These are phyloP conservation scores for human (Homo sapiens) DNA, from an alignment of 2,113 vertebrate species.

Conservation along the genomic window DNA sequence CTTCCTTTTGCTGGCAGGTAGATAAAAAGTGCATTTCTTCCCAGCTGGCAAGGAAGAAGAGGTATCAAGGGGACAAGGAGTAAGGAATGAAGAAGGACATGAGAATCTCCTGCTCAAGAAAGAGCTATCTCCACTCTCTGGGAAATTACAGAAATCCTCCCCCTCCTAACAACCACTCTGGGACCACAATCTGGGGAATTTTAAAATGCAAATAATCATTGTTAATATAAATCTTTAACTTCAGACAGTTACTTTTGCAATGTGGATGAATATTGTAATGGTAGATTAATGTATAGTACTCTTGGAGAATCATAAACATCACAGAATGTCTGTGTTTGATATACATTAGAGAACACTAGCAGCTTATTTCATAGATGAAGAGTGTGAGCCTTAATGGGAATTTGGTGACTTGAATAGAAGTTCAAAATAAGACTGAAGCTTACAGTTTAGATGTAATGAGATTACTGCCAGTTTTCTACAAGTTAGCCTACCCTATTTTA, in stretches of 20 bases:
- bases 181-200: background rate
- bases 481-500: background rate
- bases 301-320: background rate
- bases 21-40: background rate
- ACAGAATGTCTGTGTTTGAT: accelerated
- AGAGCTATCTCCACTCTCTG: background rate
- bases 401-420: background rate
- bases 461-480: too few relatives aligned
- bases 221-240: background rate
- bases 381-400: accelerated
- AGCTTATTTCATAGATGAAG: background rate
- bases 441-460: background rate
- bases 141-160: background rate
- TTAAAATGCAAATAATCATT: background rate
- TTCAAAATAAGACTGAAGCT: background rate
- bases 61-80: background rate
- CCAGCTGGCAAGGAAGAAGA: background rate
- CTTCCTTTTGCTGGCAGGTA: background rate
- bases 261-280: accelerated
- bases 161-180: accelerated
- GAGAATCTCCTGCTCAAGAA: background rate
- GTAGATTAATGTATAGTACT: too few relatives aligned
- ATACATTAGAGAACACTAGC: too few relatives aligned
- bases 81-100: background rate
- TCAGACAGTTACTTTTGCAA: background rate